phyloP scores from a whole-genome alignment of 2,797 vertebrate species.

The Chrysocyon brachyurus region DNA sequence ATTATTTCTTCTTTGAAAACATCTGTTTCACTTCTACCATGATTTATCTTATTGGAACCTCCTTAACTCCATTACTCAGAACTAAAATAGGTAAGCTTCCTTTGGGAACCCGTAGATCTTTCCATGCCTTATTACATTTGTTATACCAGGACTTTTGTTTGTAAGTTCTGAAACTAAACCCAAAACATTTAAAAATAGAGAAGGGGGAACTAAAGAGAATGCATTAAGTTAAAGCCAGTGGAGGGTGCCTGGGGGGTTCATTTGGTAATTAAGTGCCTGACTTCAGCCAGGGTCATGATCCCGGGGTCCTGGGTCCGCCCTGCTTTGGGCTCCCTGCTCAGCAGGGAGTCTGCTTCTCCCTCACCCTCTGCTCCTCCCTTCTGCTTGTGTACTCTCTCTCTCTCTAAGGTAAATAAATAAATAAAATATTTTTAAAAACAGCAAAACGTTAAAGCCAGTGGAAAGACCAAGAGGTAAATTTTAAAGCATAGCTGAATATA shows the following conservation, averaged over 20 bases:
- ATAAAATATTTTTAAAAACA: not conserved
- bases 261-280: not conserved
- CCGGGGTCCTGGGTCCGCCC: not conserved
- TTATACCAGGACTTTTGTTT: not conserved
- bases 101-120: not conserved
- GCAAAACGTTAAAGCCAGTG: not conserved
- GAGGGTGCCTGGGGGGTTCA: not conserved
- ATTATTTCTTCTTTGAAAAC: not conserved
- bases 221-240: not conserved
- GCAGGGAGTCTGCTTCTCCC: not conserved
- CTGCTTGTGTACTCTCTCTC: not conserved
- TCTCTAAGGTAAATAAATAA: not conserved
- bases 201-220: not conserved
- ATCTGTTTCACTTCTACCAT: not conserved
- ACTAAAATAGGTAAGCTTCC: not conserved
- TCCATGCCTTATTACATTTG: not conserved
- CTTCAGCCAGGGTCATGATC: not conserved
- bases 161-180: constrained; percentile 14
- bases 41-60: not conserved
- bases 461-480: not conserved
- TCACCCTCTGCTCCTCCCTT: not conserved
- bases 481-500: not conserved
- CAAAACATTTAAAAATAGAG: not conserved
- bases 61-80: not conserved
- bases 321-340: not conserved